Conservation (phyloP, 1,140 invertebrate genomes). For the Chelonus insularis region DNA sequence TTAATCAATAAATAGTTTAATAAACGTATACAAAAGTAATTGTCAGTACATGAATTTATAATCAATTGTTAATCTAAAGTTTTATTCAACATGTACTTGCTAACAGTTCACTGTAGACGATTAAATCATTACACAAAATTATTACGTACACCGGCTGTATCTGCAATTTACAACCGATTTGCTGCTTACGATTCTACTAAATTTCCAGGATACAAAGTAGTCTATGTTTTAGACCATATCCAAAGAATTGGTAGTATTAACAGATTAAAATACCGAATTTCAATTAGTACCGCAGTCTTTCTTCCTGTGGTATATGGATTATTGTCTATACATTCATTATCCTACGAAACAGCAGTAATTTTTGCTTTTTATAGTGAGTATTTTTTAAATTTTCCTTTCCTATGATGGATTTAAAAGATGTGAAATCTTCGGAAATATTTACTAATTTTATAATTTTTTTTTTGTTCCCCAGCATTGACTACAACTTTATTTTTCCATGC, state of each 20-base stretch:
- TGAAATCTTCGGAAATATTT: not conserved
- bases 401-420: no score
- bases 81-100: slow-evolving; percentile 2
- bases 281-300: not conserved
- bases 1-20: no score
- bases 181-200: slow-evolving; percentile 3
- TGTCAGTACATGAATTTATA: not conserved
- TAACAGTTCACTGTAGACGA: not conserved
- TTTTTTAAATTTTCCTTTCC: no score
- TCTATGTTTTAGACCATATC: slow-evolving; percentile 31
- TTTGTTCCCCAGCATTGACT: slow-evolving; percentile 28
- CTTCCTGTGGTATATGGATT: not conserved
- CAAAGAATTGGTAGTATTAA: slow-evolving; percentile 11
- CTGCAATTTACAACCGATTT: not conserved
- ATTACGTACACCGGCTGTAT: slow-evolving; percentile 7
- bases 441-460: not conserved
- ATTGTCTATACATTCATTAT: not conserved
- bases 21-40: no score
- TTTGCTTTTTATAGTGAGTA: no score
- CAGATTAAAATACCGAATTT: slow-evolving; percentile 22
- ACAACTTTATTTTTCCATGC: slow-evolving; percentile 10
- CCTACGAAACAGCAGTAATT: not conserved
- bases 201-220: slow-evolving; percentile 33
- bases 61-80: not conserved
- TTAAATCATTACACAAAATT: slow-evolving; percentile 10